Evolutionary conservation across 2,113 vertebrate species (phyloP), one percentile per base, ranked within the genome.

Genomic region (Lepisosteus oculatus): DNA sequence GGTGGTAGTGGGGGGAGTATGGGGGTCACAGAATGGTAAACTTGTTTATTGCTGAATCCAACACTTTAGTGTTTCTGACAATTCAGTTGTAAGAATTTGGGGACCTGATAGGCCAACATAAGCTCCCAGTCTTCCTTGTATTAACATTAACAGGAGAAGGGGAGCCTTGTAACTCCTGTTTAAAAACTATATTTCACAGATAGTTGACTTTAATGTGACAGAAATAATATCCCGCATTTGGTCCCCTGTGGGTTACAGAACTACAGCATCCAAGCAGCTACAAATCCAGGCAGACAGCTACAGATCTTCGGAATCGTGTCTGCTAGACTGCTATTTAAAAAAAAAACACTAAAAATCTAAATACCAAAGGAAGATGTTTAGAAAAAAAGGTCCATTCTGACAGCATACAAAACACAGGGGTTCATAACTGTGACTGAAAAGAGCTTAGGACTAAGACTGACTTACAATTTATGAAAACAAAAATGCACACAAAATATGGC

Each of bases 111-210:
- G 45, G 43, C 66, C 66, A 29, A 55, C 5, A 15, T 59, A n/a
- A 59, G 3, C 57, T n/a, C 2, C 43, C 3, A 12, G 15, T 8
- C 51, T 68, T 55, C 3, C 15, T 17, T 12, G 66, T 17, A 9
- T 17, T 15, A 42, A 42, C 7, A 68, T 55, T 55, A n/a, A 8
- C 1, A 55, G 15, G 55, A 17, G 29, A 55, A 68, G 12, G 66
- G 55, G 11, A 68, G 15, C 15, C n/a, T 15, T 67, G 43, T 67
- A 7, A 67, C 51, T 51, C 29, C 14, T 45, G 65, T 54, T 17
- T 51, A n/a, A 51, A 51, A 47, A 67, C 4, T 13, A 59, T 59
- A 54, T 65, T 65, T 67, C 15, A 15, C n/a, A n/a, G 65, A 67
- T 54, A 67, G 3, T 8, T 17, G 6, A 43, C 44, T 54, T 59